A percentile compares a stretch with the other conserved stretches of the same genome.
These are phyloP conservation scores for Halichondria panicea DNA, from an alignment of 37 sponge, comb jelly and placozoan genomes.

Conservation along the genomic window DNA sequence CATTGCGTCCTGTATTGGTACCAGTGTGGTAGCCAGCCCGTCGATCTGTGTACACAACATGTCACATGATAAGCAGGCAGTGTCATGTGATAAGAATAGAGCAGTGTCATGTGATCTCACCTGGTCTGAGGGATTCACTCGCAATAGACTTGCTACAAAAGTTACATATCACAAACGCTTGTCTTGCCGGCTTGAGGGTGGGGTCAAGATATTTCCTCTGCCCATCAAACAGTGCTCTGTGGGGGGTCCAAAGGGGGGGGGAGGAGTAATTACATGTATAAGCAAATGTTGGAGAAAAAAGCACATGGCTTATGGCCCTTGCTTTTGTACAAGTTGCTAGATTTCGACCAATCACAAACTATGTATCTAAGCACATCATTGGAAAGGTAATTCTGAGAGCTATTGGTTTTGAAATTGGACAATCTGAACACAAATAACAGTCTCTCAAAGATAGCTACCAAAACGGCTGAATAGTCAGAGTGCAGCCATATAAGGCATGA, in stretches of 20 bases:
- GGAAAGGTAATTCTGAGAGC: too few relatives aligned
- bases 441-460: too few relatives aligned
- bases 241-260: background rate
- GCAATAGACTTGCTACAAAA: conserved; percentile 79
- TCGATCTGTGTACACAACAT: too few relatives aligned
- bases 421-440: too few relatives aligned
- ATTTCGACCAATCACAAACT: too few relatives aligned
- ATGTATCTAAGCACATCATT: too few relatives aligned
- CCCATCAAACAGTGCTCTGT: conserved; percentile 74
- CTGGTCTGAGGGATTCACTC: conserved; percentile 53
- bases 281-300: background rate
- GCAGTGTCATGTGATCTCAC: conserved; percentile 21
- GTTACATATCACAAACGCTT: conserved; percentile 71
- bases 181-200: conserved; percentile 36
- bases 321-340: too few relatives aligned
- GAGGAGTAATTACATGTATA: background rate
- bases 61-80: conserved; percentile 4
- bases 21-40: too few relatives aligned
- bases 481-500: too few relatives aligned
- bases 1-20: too few relatives aligned
- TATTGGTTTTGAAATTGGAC: too few relatives aligned
- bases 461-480: too few relatives aligned
- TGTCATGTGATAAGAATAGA: conserved; percentile 4
- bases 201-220: conserved; percentile 47
- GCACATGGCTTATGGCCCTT: background rate